Base-by-base conservation (phyloP, 2,888 invertebrate species). In the Leptura quadrifasciata region DNA sequence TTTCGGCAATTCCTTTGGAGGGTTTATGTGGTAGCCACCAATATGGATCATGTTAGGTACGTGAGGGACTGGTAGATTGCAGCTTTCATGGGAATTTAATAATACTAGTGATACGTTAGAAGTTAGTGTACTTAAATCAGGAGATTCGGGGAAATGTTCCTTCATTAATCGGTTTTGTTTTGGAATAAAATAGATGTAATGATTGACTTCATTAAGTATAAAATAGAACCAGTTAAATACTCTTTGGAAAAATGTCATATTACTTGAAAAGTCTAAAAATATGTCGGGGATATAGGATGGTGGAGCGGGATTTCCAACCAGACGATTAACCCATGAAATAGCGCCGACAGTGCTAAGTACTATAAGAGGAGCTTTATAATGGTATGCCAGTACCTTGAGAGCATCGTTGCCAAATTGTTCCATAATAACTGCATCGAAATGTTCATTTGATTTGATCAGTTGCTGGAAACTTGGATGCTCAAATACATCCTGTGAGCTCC, bases 21-120 rank as follows among this genome's bases (percentile, higher is more conserved):
- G 79, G 55, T 83, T 57, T 1, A 87, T 79, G 58, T 92, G 92
- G 64, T 90, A 82, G 54, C 92, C 92, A 12, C 92, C 93, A 67
- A 92, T 88, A 83, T 92, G 91, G 1, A 92, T 85, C 78, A 91
- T 88, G 83, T 91, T 91, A 0, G 92, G 92, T 4, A 91, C 88
- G 55, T 90, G 87, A 0, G 92, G 92, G n/a, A 88, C 85, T 0
- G 91, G 88, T 5, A 85, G 77, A 65, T 90, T 90, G 74, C 90
- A 89, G 84, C 91, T 91, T 55, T 89, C 90, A 81, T 93, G 92
- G 0, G 86, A 85, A 75, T 87, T 87, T 8, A 86, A 31, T 6
- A 88, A 73, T 0, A 87, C 79, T 64, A 87, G 74, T 0, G 86
- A 84, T 1, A 79, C 80, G 72, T 86, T 85, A 60, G 82, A 76